Evolutionary conservation across 1,140 invertebrate genomes (phyloP).

Genomic region (Philotrypesis tridentata): DNA sequence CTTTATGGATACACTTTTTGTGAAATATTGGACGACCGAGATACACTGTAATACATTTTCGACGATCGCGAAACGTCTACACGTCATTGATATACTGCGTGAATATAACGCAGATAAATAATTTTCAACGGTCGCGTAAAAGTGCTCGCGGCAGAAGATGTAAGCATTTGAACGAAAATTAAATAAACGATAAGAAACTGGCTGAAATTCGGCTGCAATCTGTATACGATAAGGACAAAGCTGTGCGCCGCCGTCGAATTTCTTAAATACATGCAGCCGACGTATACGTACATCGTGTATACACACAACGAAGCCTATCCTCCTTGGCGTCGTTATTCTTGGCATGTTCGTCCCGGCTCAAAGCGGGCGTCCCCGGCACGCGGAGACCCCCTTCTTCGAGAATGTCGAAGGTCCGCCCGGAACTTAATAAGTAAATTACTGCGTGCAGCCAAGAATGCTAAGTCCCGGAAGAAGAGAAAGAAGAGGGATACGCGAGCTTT

Average conservation of each 20-base stretch:
- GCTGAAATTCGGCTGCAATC: too few species aligned
- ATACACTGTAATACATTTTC: not conserved
- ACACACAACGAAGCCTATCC: not conserved
- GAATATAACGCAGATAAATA: too few species aligned
- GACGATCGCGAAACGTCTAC: too few species aligned
- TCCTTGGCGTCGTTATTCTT: conserved; percentile 64
- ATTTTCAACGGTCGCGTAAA: too few species aligned
- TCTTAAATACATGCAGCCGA: not conserved
- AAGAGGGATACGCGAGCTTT: not conserved
- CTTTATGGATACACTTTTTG: too few species aligned
- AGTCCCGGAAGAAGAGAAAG: conserved; percentile 6
- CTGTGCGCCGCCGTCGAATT: not conserved
- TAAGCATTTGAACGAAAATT: too few species aligned
- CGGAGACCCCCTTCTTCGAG: conserved; percentile 57
- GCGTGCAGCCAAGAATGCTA: conserved; percentile 56
- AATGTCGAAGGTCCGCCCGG: conserved; percentile 70
- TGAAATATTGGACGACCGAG: not conserved
- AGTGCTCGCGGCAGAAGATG: too few species aligned
- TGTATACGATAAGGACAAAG: too few species aligned
- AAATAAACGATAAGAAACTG: too few species aligned
- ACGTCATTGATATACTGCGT: too few species aligned
- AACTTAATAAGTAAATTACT: conserved; percentile 75
- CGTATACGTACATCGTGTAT: too few species aligned
- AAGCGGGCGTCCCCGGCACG: conserved; percentile 70
- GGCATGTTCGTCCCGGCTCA: conserved; percentile 64